phyloP scores from a whole-genome alignment of 2,888 invertebrate species.

The Protodeltote pygarga region DNA sequence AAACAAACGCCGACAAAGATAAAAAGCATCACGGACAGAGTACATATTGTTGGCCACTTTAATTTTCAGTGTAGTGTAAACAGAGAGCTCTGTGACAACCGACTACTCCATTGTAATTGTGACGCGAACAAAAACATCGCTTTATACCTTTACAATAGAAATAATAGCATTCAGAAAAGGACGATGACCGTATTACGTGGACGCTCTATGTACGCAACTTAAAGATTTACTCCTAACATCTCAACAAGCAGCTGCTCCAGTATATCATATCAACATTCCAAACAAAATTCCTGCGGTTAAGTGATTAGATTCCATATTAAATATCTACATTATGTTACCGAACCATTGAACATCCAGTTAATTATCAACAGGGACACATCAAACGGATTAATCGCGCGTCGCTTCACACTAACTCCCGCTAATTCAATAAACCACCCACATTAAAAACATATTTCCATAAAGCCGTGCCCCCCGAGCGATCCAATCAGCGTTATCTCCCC shows the following conservation, averaged over 20 bases:
- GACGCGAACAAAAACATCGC: slow-evolving; percentile 72
- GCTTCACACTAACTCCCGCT: slow-evolving; percentile 74
- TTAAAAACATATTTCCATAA: slow-evolving; percentile 87
- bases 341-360: slow-evolving; percentile 63
- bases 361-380: slow-evolving; percentile 71
- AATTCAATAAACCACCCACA: slow-evolving; percentile 85
- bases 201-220: slow-evolving; percentile 40
- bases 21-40: slow-evolving; percentile 74
- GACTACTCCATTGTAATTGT: slow-evolving; percentile 71
- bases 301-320: slow-evolving; percentile 40
- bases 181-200: slow-evolving; percentile 74
- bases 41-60: slow-evolving; percentile 81
- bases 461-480: slow-evolving; percentile 72
- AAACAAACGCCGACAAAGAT: slow-evolving; percentile 75
- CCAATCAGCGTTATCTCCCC: slow-evolving; percentile 85
- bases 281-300: slow-evolving; percentile 35
- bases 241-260: slow-evolving; percentile 12
- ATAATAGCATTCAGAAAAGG: slow-evolving; percentile 61
- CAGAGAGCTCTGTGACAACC: slow-evolving; percentile 79
- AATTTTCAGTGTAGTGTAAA: slow-evolving; percentile 85
- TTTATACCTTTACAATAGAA: slow-evolving; percentile 67
- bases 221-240: not conserved
- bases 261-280: slow-evolving; percentile 12
- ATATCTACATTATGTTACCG: slow-evolving; percentile 54
- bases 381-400: slow-evolving; percentile 73